Conservation (phyloP, 1,140 invertebrate species). For the Lepidurus packardi region DNA sequence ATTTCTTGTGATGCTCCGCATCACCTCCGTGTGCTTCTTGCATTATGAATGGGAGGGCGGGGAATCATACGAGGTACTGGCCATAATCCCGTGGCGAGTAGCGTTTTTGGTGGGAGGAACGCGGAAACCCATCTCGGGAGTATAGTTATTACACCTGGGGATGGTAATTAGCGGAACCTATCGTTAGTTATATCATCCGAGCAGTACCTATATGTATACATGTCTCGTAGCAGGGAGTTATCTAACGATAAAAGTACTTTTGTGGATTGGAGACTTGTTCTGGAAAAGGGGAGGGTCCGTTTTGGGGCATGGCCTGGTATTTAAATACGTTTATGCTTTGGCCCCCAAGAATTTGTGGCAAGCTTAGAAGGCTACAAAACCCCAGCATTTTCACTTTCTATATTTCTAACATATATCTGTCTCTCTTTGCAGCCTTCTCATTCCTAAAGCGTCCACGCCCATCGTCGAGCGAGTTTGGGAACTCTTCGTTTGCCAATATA, state of each 20-base stretch:
- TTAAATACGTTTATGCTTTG: not conserved
- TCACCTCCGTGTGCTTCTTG: not conserved
- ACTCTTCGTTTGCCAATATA: constrained; percentile 19
- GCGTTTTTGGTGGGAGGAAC: not conserved
- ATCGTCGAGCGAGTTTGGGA: not conserved
- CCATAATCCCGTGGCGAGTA: not conserved
- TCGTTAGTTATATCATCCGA: not conserved
- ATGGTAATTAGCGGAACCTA: not conserved
- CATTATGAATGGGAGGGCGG: constrained; percentile 11
- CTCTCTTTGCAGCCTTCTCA: not conserved
- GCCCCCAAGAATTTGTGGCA: not conserved
- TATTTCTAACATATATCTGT: not conserved
- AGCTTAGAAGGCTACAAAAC: not conserved
- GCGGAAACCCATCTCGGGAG: not conserved
- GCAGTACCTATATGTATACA: not conserved
- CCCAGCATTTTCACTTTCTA: not conserved
- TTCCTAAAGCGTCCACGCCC: constrained; percentile 9
- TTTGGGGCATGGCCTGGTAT: not conserved
- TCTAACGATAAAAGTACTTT: not conserved
- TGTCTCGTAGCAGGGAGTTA: not conserved
- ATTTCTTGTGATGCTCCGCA: too few relatives aligned
- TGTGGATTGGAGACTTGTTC: not conserved
- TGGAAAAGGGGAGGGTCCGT: not conserved
- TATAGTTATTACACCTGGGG: not conserved
- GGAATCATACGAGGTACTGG: not conserved